Conservation (phyloP, 2,888 invertebrate genomes). For the Charanyca ferruginea region DNA sequence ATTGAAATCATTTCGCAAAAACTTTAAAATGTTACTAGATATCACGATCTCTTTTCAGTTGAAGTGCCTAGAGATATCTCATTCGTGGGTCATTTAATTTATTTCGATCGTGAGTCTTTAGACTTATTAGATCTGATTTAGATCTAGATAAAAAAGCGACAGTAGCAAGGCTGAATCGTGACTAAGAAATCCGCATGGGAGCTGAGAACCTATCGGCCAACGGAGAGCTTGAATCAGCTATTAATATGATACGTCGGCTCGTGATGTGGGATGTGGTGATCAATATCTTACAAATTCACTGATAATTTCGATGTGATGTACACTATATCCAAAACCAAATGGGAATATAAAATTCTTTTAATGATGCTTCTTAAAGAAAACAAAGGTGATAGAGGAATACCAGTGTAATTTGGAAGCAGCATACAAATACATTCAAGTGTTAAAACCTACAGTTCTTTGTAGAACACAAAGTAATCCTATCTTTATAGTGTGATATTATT, state of each 20-base stretch:
- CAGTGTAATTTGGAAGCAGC: neutral
- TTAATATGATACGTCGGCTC: constrained; percentile 27
- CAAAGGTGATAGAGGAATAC: neutral
- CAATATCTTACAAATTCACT: constrained; percentile 24
- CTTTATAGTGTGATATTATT: too few species aligned
- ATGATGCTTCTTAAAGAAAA: neutral
- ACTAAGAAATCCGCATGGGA: constrained; percentile 42
- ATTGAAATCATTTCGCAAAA: constrained; percentile 37
- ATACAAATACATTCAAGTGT: too few species aligned
- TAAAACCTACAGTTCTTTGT: too few species aligned
- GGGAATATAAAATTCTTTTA: neutral
- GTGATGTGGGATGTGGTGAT: constrained; percentile 3
- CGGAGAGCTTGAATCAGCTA: constrained; percentile 35
- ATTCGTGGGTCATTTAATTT: constrained; percentile 19
- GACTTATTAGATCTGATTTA: constrained; percentile 29
- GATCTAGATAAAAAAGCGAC: constrained; percentile 51
- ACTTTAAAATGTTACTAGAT: neutral
- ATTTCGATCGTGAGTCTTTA: constrained; percentile 21
- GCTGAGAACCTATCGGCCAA: constrained; percentile 38
- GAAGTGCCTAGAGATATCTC: neutral
- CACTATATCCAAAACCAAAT: constrained; percentile 22
- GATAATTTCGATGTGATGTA: neutral
- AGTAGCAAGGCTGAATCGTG: constrained; percentile 55
- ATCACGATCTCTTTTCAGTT: neutral
- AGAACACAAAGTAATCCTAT: too few species aligned